Evolutionary conservation across 2,888 invertebrate species (phyloP).

Genomic region (Papilio gigon): DNA sequence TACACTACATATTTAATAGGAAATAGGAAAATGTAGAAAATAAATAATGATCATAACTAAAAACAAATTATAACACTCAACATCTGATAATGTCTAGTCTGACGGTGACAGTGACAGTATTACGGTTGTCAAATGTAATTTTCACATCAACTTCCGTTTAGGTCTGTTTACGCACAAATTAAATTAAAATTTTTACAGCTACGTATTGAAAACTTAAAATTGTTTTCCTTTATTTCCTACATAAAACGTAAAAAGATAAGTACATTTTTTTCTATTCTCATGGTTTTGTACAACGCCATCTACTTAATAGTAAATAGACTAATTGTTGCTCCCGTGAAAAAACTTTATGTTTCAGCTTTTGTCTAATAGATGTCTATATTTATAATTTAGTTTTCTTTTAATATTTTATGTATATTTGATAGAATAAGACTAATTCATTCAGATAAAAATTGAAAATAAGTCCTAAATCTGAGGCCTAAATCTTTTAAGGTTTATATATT

Average conservation of each 20-base stretch:
- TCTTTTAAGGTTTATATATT: background rate
- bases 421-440: no score
- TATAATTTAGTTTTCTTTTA: background rate
- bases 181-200: no score
- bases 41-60: constrained; percentile 14
- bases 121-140: background rate
- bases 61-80: background rate
- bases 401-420: no score
- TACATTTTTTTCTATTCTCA: no score
- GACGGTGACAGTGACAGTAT: background rate
- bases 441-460: no score
- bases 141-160: background rate
- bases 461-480: no score
- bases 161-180: background rate
- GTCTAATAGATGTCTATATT: background rate
- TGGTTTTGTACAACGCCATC: background rate
- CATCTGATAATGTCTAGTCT: constrained; percentile 10
- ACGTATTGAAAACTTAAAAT: no score
- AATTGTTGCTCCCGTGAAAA: background rate
- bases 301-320: background rate
- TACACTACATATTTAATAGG: constrained; percentile 20
- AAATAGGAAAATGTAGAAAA: constrained; percentile 7
- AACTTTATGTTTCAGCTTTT: background rate
- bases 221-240: no score
- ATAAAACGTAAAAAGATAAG: no score